Conservation (phyloP, 2,888 invertebrate genomes). For the Steinernema hermaphroditum region DNA sequence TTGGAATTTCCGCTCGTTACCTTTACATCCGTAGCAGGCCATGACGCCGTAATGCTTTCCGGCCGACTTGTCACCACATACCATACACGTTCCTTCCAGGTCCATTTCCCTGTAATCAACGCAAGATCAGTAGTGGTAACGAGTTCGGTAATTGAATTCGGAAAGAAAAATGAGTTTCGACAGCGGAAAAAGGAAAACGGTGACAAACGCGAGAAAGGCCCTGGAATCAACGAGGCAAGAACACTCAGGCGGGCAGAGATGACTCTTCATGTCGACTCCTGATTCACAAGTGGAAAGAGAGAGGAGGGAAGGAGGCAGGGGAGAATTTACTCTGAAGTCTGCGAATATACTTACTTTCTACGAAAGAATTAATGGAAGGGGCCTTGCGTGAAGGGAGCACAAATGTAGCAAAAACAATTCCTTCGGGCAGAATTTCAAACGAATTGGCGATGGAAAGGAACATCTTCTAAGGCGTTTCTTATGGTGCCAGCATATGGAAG, state of each 20-base stretch:
- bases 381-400: conserved; percentile 7
- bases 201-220: conserved; percentile 27
- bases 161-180: not conserved
- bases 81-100: conserved; percentile 51
- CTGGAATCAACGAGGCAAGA: conserved; percentile 6
- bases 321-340: conserved; percentile 20
- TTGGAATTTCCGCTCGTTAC: not conserved
- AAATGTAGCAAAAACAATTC: conserved; percentile 3
- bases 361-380: conserved; percentile 25
- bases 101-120: conserved; percentile 23
- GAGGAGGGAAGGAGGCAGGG: not conserved
- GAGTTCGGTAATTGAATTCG: conserved; percentile 3
- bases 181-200: not conserved
- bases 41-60: conserved; percentile 62
- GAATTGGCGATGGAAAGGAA: not conserved
- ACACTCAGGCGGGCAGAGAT: not conserved
- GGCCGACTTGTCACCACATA: conserved; percentile 61
- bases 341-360: conserved; percentile 26
- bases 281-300: conserved; percentile 24
- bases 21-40: conserved; percentile 63
- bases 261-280: conserved; percentile 27
- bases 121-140: not conserved
- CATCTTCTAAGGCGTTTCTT: not conserved
- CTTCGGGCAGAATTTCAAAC: not conserved
- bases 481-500: not conserved